These are phyloP conservation scores for Uloborus diversus DNA, from an alignment of 1,140 invertebrate genomes.

Conservation along the genomic window DNA sequence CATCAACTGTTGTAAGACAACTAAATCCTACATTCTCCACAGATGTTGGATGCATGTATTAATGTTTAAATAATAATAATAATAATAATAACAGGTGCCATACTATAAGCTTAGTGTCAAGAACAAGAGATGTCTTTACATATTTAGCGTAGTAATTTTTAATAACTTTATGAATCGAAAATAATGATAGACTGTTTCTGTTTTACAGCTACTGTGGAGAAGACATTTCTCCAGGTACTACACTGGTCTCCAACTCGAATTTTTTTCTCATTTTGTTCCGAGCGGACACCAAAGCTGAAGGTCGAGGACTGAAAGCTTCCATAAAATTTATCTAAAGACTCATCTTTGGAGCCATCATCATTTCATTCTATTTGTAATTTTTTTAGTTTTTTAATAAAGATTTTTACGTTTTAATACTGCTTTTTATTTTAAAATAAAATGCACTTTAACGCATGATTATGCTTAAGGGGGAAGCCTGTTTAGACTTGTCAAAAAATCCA, in stretches of 20 bases:
- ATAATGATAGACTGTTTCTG: too few species aligned
- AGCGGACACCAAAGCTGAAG: conserved; percentile 36
- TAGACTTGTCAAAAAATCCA: too few species aligned
- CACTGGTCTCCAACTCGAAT: conserved; percentile 13
- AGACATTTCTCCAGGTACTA: conserved; percentile 10
- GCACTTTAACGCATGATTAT: neutral
- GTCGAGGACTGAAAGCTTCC: conserved; percentile 37
- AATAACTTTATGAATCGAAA: too few species aligned
- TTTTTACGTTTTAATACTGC: neutral
- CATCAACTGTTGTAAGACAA: too few species aligned
- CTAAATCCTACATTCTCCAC: too few species aligned
- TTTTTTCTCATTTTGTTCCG: conserved; percentile 18
- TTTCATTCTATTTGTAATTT: neutral
- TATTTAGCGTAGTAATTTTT: too few species aligned
- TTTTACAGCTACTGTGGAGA: conserved; percentile 35
- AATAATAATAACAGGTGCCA: too few species aligned
- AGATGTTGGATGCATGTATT: too few species aligned
- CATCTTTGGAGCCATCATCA: neutral
- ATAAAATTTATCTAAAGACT: conserved; percentile 20
- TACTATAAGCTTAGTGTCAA: too few species aligned
- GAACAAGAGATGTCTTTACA: too few species aligned
- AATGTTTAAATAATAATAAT: too few species aligned
- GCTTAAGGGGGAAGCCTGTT: too few species aligned
- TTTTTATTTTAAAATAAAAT: neutral
- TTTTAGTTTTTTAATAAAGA: neutral